These are phyloP conservation scores for Sthenelais limicola DNA, from an alignment of 2,888 invertebrate genomes.

Conservation along the genomic window DNA sequence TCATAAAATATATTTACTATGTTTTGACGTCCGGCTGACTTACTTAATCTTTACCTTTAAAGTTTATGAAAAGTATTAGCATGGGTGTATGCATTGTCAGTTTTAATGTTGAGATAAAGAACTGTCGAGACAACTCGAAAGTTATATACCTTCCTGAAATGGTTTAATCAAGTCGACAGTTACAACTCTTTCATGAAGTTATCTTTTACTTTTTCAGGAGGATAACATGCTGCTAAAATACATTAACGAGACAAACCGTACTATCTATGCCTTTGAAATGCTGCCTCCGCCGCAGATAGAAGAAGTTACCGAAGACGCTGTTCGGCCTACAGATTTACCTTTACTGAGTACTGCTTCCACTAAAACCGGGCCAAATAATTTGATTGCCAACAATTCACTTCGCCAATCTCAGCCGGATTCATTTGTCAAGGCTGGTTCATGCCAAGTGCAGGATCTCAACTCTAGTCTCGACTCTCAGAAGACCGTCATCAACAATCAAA, in stretches of 20 bases:
- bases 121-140: too few relatives aligned
- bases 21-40: too few relatives aligned
- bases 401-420: conserved; percentile 10
- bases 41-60: too few relatives aligned
- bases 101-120: too few relatives aligned
- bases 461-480: not conserved
- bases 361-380: conserved; percentile 13
- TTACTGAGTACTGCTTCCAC: conserved; percentile 16
- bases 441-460: conserved; percentile 9
- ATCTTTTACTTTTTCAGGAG: conserved; percentile 72
- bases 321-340: conserved; percentile 12
- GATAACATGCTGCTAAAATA: conserved; percentile 75
- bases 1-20: too few relatives aligned
- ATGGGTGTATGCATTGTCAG: too few relatives aligned
- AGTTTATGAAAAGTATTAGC: too few relatives aligned
- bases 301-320: conserved; percentile 15
- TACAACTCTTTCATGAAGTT: too few relatives aligned
- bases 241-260: conserved; percentile 73
- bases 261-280: conserved; percentile 71
- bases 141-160: too few relatives aligned
- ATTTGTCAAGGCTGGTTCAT: conserved; percentile 44
- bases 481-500: conserved; percentile 28
- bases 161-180: too few relatives aligned
- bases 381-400: conserved; percentile 6
- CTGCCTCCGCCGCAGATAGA: conserved; percentile 48